Conservation (phyloP, 2,113 vertebrate genomes). For the Fulmarus glacialis region DNA sequence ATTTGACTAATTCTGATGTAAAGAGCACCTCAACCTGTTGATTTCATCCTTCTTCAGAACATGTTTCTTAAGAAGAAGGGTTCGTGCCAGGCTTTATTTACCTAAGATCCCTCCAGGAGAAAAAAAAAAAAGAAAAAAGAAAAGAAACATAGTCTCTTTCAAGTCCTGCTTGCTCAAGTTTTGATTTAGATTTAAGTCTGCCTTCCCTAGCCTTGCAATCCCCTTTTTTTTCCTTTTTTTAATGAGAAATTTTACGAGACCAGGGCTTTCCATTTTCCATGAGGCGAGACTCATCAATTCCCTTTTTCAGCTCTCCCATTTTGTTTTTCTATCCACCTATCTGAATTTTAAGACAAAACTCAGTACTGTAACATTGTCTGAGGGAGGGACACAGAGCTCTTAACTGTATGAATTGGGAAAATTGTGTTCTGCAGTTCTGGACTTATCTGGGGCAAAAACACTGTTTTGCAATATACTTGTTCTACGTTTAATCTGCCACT, state of each 20-base stretch:
- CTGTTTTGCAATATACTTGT: not conserved
- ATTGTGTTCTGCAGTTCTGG: not conserved
- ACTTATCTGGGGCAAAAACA: not conserved
- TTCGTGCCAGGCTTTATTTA: conserved; percentile 46
- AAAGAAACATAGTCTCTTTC: conserved; percentile 2
- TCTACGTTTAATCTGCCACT: not conserved
- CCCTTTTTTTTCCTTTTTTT: not conserved
- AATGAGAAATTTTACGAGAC: not conserved
- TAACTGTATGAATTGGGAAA: not conserved
- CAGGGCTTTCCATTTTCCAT: not conserved
- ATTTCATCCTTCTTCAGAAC: conserved; percentile 47
- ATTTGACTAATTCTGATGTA: conserved; percentile 52
- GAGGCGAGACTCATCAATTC: not conserved
- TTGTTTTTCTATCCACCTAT: not conserved
- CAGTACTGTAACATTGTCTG: not conserved
- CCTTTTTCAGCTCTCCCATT: not conserved
- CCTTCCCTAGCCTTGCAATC: not conserved
- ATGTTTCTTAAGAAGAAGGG: conserved; percentile 22
- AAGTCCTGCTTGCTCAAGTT: conserved; percentile 37
- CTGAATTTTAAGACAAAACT: not conserved
- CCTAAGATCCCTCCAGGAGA: not conserved
- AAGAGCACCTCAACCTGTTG: conserved; percentile 33
- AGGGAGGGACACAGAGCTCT: not conserved
- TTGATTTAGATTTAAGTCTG: conserved; percentile 16
- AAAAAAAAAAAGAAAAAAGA: not conserved